These are phyloP conservation scores for Rhadina sibilatrix DNA, from an alignment of 2,113 vertebrate genomes.

Conservation along the genomic window DNA sequence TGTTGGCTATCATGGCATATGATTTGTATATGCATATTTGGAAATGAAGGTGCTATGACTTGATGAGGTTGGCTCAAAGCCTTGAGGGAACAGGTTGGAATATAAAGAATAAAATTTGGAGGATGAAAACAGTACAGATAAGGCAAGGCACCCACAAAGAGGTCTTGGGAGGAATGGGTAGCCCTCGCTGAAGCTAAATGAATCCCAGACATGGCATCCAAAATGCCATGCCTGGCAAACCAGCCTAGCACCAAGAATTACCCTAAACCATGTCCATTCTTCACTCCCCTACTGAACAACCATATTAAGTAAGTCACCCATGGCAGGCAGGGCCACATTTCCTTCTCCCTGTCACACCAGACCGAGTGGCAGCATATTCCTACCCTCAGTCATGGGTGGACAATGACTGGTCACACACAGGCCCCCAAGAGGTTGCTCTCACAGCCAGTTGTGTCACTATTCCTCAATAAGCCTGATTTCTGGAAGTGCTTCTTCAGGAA, in stretches of 20 bases:
- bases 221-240: background rate
- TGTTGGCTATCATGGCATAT: background rate
- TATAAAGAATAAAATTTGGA: background rate
- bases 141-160: background rate
- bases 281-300: background rate
- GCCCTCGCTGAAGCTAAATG: background rate
- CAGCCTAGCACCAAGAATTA: background rate
- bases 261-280: background rate
- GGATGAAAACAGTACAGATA: background rate
- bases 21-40: background rate
- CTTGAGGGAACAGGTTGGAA: background rate
- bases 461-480: background rate
- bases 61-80: background rate
- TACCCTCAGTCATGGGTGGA: fast-evolving
- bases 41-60: background rate
- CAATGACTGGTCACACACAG: background rate
- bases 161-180: background rate
- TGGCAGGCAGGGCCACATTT: background rate
- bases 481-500: background rate
- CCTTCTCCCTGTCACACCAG: background rate
- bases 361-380: fast-evolving
- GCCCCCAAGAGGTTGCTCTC: background rate
- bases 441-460: background rate
- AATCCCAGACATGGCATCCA: background rate
- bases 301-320: fast-evolving